These are phyloP conservation scores for Hippocampus kuda DNA, from an alignment of 2,797 vertebrate genomes.

Conservation along the genomic window DNA sequence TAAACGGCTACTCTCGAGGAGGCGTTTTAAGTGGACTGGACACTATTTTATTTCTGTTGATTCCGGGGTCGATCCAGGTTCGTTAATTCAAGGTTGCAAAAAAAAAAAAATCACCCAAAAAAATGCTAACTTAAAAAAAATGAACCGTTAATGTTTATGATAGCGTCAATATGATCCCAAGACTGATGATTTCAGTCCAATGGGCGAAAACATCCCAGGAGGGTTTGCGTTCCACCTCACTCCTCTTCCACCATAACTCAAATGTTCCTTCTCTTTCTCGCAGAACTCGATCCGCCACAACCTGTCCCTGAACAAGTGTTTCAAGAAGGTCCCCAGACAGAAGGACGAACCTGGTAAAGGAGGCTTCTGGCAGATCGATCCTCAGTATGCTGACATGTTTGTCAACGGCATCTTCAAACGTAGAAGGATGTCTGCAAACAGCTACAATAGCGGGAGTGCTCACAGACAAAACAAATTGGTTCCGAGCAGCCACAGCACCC, in stretches of 20 bases:
- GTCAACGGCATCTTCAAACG: constrained; percentile 79
- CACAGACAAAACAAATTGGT: constrained; percentile 61
- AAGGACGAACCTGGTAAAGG: constrained; percentile 79
- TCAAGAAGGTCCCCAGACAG: constrained; percentile 78
- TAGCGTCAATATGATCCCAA: background rate
- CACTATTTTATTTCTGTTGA: no score
- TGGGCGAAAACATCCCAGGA: background rate
- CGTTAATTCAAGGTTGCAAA: no score
- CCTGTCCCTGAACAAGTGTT: constrained; percentile 81
- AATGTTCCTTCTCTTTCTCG: constrained; percentile 6
- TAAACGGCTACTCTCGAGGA: no score
- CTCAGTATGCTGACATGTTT: constrained; percentile 77
- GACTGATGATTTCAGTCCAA: background rate
- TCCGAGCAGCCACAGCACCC: constrained; percentile 45
- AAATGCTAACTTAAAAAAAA: no score
- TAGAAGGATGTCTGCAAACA: constrained; percentile 70
- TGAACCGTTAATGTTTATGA: no score
- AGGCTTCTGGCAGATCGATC: constrained; percentile 80
- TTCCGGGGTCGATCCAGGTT: no score
- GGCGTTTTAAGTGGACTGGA: no score
- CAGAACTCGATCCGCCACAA: constrained; percentile 83
- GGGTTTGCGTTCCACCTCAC: background rate
- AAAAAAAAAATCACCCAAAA: no score
- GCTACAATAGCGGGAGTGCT: constrained; percentile 42
- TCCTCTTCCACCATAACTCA: background rate